Conservation (phyloP, 2,888 invertebrate genomes). For the Digitonthophagus gazella region DNA sequence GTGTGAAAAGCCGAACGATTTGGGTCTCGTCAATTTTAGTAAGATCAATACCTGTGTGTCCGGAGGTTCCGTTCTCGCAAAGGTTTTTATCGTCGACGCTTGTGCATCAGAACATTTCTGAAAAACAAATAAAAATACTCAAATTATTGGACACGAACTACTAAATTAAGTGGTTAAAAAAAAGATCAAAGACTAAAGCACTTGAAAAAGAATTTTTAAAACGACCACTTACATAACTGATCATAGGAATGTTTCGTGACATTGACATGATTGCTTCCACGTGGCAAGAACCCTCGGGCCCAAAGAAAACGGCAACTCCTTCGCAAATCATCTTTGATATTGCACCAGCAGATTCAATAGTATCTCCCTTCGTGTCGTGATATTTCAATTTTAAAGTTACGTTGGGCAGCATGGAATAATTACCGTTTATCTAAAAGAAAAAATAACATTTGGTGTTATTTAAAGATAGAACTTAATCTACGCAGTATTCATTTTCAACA, state of each 20-base stretch:
- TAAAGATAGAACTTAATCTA: background rate
- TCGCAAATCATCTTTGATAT: slow-evolving; percentile 90
- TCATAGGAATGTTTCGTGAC: slow-evolving; percentile 93
- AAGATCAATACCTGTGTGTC: slow-evolving; percentile 74
- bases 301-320: slow-evolving; percentile 89
- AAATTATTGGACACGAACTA: background rate
- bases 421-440: slow-evolving; percentile 66
- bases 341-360: slow-evolving; percentile 75
- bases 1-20: background rate
- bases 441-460: background rate
- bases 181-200: too few species aligned
- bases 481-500: background rate
- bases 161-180: too few species aligned
- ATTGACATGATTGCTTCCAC: slow-evolving; percentile 95
- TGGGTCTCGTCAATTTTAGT: background rate
- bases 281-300: slow-evolving; percentile 90
- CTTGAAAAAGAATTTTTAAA: background rate
- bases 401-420: slow-evolving; percentile 67
- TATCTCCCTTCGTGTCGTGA: slow-evolving; percentile 85
- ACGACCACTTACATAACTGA: slow-evolving; percentile 87
- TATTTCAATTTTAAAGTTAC: slow-evolving; percentile 71
- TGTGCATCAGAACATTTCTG: slow-evolving; percentile 94
- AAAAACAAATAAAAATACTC: slow-evolving; percentile 45
- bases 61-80: slow-evolving; percentile 91
- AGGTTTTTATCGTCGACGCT: slow-evolving; percentile 84